These are phyloP conservation scores for Trachemys scripta DNA, from an alignment of 2,113 vertebrate genomes.

Conservation along the genomic window DNA sequence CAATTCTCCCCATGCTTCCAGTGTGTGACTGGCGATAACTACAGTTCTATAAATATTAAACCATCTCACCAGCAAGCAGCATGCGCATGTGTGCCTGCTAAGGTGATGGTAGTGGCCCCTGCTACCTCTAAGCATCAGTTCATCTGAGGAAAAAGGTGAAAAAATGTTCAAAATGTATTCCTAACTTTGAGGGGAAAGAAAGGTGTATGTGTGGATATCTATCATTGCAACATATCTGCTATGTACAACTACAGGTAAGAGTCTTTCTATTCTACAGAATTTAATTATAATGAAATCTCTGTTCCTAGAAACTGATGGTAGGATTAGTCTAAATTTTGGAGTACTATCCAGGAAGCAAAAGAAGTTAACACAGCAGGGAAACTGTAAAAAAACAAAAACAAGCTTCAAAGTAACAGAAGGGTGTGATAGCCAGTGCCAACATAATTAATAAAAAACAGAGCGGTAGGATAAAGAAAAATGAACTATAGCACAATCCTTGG, in stretches of 20 bases:
- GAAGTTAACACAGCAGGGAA: not conserved
- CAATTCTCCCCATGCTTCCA: not conserved
- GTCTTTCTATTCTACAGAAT: not conserved
- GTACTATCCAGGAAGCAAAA: not conserved
- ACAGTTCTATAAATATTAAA: not conserved
- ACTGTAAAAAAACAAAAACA: not conserved
- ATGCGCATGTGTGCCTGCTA: not conserved
- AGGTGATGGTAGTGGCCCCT: fast-evolving
- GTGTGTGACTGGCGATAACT: not conserved
- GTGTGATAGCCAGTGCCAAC: fast-evolving
- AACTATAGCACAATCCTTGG: not conserved
- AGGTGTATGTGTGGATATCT: not conserved
- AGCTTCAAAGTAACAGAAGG: not conserved
- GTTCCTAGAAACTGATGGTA: not conserved
- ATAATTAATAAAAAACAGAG: not conserved
- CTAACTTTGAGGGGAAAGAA: not conserved
- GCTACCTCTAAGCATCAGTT: not conserved
- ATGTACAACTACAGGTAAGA: not conserved
- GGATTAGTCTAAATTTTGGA: not conserved
- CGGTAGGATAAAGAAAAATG: not conserved
- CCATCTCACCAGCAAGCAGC: not conserved
- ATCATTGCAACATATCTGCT: not conserved
- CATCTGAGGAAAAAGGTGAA: not conserved
- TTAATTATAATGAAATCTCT: fast-evolving
- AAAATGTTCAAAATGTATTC: not conserved